Conservation (phyloP, 2,797 vertebrate species). For the Petrocephalus sullivani region DNA sequence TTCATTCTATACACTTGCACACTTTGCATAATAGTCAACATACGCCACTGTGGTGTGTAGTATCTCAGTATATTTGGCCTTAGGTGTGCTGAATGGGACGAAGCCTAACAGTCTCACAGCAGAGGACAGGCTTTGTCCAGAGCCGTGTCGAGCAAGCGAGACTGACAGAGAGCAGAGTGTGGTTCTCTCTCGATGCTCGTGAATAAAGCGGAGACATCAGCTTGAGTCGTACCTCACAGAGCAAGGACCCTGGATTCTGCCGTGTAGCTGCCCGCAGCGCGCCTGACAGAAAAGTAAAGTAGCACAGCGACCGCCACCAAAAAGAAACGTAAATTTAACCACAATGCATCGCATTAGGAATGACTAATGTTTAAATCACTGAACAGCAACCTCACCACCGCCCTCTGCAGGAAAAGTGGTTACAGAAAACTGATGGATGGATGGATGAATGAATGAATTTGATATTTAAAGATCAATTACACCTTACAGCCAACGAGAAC, state of each 20-base stretch:
- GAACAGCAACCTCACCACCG: constrained; percentile 41
- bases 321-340: constrained; percentile 37
- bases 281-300: constrained; percentile 62
- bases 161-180: background rate
- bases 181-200: constrained; percentile 29
- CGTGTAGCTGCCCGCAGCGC: constrained; percentile 51
- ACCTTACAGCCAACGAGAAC: constrained; percentile 42
- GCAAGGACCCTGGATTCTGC: constrained; percentile 56
- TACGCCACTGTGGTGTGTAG: background rate
- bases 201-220: constrained; percentile 35
- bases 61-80: background rate
- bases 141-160: constrained; percentile 12
- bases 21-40: background rate
- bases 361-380: constrained; percentile 37
- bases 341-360: no score
- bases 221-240: background rate
- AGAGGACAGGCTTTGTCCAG: constrained; percentile 39
- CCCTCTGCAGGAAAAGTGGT: constrained; percentile 32
- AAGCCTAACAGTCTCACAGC: constrained; percentile 37
- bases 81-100: background rate
- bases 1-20: background rate
- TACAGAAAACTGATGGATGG: background rate
- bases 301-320: constrained; percentile 36
- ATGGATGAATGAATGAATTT: constrained; percentile 36
- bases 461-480: constrained; percentile 62